Conservation (phyloP, 2,797 vertebrate genomes). For the Eremophila alpestris region DNA sequence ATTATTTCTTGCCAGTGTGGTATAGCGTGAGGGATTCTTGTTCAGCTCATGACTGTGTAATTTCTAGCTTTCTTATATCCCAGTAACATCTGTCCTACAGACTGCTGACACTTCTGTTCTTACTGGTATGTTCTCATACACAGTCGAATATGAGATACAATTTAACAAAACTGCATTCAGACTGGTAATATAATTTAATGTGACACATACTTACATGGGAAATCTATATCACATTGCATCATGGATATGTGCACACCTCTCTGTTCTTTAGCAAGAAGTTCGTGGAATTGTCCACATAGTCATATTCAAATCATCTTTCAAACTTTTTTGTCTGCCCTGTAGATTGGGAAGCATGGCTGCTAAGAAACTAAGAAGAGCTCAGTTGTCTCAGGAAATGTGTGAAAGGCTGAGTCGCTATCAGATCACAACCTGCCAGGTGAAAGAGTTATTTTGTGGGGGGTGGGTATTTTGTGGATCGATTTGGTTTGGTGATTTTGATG, state of each 20-base stretch:
- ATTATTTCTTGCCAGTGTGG: background rate
- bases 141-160: background rate
- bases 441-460: background rate
- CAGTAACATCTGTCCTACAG: background rate
- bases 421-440: conserved; percentile 81
- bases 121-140: background rate
- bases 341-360: conserved; percentile 69
- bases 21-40: background rate
- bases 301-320: background rate
- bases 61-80: background rate
- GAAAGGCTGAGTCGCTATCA: conserved; percentile 78
- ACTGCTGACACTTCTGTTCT: background rate
- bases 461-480: rapidly evolving
- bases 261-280: background rate
- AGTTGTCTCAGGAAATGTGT: conserved; percentile 77
- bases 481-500: background rate
- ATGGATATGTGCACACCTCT: rapidly evolving
- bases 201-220: background rate
- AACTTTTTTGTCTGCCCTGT: background rate
- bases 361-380: conserved; percentile 80
- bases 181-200: background rate
- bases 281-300: background rate
- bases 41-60: background rate
- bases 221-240: background rate
- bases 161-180: background rate